Evolutionary conservation across 2,797 vertebrate genomes (phyloP).

Genomic region (Passerculus sandwichensis): DNA sequence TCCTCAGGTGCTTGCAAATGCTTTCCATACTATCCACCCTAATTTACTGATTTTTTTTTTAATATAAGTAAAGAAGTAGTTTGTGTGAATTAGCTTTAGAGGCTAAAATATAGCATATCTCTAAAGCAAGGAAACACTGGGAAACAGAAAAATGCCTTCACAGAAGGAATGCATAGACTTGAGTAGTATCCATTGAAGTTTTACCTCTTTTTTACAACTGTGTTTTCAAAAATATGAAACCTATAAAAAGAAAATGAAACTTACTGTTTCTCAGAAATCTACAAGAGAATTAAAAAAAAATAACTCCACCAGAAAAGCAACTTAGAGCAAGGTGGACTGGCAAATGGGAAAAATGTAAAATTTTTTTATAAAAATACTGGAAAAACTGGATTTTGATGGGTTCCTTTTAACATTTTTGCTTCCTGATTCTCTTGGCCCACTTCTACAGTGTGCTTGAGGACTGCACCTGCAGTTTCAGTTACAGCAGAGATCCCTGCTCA

Average conservation of each 20-base stretch:
- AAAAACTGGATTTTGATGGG: neutral
- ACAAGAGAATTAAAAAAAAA: neutral
- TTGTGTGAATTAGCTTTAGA: neutral
- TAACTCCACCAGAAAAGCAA: accelerated
- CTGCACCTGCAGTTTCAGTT: neutral
- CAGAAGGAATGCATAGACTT: neutral
- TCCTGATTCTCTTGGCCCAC: neutral
- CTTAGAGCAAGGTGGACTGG: neutral
- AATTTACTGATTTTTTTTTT: neutral
- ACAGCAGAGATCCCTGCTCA: neutral
- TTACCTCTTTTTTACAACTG: neutral
- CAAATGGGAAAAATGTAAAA: neutral
- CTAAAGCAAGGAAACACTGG: neutral
- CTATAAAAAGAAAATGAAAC: neutral
- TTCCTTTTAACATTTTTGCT: neutral
- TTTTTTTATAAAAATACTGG: neutral
- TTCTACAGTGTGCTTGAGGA: neutral
- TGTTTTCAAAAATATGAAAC: neutral
- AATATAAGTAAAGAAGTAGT: neutral
- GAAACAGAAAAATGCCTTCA: neutral
- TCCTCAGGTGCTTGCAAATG: neutral
- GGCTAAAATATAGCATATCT: neutral
- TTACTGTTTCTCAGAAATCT: neutral
- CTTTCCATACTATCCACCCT: neutral
- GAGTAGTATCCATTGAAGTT: neutral